Conservation (phyloP, 2,888 invertebrate genomes). For the Lymantria monacha region DNA sequence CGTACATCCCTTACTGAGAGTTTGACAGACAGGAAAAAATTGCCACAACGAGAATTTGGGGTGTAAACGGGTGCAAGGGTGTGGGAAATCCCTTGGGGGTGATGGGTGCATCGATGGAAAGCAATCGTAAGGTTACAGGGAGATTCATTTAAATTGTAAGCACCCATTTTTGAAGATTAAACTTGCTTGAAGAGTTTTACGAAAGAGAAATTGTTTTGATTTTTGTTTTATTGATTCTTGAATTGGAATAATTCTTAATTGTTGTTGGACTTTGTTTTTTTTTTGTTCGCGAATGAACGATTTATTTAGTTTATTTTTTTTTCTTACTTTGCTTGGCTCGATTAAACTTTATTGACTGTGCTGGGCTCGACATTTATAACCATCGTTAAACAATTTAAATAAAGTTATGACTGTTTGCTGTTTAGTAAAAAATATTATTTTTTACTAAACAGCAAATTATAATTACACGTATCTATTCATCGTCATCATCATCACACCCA, state of each 20-base stretch:
- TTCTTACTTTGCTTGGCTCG: neutral
- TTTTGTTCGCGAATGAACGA: neutral
- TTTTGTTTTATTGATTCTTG: conserved; percentile 5
- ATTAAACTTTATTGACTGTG: no score
- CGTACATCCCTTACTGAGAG: conserved; percentile 29
- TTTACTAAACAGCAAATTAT: no score
- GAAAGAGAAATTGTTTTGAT: conserved; percentile 5
- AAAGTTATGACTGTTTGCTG: no score
- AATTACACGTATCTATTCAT: no score
- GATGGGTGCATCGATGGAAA: conserved; percentile 31
- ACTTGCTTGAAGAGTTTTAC: conserved; percentile 12
- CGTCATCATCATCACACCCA: no score
- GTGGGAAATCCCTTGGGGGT: conserved; percentile 10
- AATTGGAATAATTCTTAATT: neutral
- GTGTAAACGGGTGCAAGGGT: conserved; percentile 18
- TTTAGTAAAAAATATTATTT: no score
- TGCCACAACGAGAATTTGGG: conserved; percentile 31
- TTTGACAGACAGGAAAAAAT: conserved; percentile 41
- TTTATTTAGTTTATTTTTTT: neutral
- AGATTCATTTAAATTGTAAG: conserved; percentile 38
- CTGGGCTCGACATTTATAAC: no score
- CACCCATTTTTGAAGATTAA: conserved; percentile 27
- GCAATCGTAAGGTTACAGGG: conserved; percentile 23
- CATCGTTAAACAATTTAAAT: no score
- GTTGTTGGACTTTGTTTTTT: neutral